Conservation (phyloP, 2,888 invertebrate species). For the Gandaritis pyraliata region DNA sequence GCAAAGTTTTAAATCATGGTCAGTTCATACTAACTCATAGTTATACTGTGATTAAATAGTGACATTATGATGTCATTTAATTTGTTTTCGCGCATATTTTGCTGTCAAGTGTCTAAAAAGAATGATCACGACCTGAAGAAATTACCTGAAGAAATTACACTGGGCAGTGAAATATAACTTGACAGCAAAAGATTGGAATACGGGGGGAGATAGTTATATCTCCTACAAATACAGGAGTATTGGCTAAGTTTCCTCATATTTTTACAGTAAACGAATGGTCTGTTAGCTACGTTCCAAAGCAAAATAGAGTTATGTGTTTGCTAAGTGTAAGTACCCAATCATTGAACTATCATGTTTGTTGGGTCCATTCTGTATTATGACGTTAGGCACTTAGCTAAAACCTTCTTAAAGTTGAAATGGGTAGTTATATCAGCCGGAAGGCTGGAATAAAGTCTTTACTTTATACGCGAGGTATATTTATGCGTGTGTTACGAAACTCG, state of each 20-base stretch:
- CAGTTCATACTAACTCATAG: too few species aligned
- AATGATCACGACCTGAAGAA: too few species aligned
- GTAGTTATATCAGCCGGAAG: slow-evolving; percentile 1
- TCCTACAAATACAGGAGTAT: slow-evolving; percentile 1
- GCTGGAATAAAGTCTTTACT: background rate
- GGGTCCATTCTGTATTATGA: slow-evolving; percentile 11
- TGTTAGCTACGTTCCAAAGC: slow-evolving; percentile 7
- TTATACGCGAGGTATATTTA: background rate
- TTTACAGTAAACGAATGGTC: slow-evolving; percentile 5
- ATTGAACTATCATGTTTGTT: slow-evolving; percentile 9
- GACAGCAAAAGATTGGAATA: too few species aligned
- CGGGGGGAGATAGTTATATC: background rate
- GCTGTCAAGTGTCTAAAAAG: too few species aligned
- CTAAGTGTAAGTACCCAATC: slow-evolving; percentile 3
- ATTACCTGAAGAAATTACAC: too few species aligned
- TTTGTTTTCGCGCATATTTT: too few species aligned
- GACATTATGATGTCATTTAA: too few species aligned
- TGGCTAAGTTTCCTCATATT: slow-evolving; percentile 7
- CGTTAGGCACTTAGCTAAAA: slow-evolving; percentile 18
- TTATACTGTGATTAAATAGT: too few species aligned
- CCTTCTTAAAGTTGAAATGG: slow-evolving; percentile 20
- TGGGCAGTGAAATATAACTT: too few species aligned
- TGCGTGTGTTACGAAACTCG: background rate
- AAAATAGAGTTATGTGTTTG: slow-evolving; percentile 9
- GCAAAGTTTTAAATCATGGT: too few species aligned